Base-by-base conservation (phyloP, 2,797 vertebrate species). In the Okamejei kenojei region DNA sequence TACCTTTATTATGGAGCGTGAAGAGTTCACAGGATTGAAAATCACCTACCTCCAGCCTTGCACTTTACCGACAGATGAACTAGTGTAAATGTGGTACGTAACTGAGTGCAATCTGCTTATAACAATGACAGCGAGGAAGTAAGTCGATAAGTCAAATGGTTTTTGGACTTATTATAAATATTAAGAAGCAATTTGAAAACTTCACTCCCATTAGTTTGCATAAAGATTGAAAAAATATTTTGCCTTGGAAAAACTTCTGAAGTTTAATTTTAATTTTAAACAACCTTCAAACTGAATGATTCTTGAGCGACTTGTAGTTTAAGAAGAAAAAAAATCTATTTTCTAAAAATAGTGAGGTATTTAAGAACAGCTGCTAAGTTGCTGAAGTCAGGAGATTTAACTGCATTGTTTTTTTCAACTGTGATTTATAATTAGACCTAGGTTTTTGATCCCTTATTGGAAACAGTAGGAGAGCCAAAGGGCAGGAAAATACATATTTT, bases 351-450 rank as follows among this genome's bases (percentile, higher is more conserved):
- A 92, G 90, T 5, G 15, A 76, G 38, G 90, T 76, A 76, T 92
- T 92, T 92, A 29, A 15, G 90, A 92, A 58, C 90, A 92, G 90
- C 90, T 92, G 90, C 90, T 74, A 45, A 71, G 71, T 10, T 92
- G 90, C 38, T 76, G 90, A 92, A 76, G 90, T 92, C 90, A 92
- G 71, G 90, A 74, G 71, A 74, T 92, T 90, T 92, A 76, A 92
- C 90, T 54, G 38, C 68, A 54, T 15, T 92, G 26, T 21, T 26
- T 76, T 92, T 74, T 92, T 74, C 26, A 21, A 92, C 68, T 76
- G 68, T 21, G 35, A 38, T 92, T 92, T 91, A 74, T 92, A 92
- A 92, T 92, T 92, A 92, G 90, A 73, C 45, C 71, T 45, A 92
- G 45, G 76, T 73, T 74, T 74, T 92, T 92, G 38, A 23, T 45